Conservation (phyloP, 2,797 vertebrate genomes). For the Columba guinea region DNA sequence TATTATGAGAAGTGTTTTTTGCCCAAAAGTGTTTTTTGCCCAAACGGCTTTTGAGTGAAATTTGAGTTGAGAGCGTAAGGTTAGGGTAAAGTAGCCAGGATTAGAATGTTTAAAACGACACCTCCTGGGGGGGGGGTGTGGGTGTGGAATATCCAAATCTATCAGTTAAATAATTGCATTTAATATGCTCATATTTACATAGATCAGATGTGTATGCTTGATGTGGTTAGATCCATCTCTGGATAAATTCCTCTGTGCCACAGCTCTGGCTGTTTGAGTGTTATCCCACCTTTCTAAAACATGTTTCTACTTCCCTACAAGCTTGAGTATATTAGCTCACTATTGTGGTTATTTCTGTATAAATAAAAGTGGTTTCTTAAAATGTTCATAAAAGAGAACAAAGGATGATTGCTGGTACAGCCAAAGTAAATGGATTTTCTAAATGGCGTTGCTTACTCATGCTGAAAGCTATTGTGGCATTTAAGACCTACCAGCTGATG, state of each 20-base stretch:
- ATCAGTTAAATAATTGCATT: background rate
- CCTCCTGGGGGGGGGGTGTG: no score
- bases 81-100: background rate
- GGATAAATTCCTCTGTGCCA: background rate
- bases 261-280: background rate
- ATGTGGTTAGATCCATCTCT: background rate
- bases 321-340: background rate
- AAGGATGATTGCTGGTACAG: background rate
- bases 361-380: conserved; percentile 21
- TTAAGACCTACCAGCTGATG: conserved; percentile 2
- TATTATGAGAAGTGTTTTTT: fast-evolving
- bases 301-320: background rate
- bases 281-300: background rate
- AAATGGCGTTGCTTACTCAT: conserved; percentile 31
- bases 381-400: background rate
- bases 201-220: background rate
- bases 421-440: conserved; percentile 46
- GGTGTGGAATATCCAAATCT: background rate
- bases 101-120: background rate
- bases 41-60: background rate
- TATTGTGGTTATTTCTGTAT: background rate
- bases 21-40: background rate
- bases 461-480: conserved; percentile 43
- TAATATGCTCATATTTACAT: background rate
- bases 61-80: background rate